phyloP scores from a whole-genome alignment of 30 jellyfish, hydroid and myxozoan genomes.

The Pseudorhiza aurosa region DNA sequence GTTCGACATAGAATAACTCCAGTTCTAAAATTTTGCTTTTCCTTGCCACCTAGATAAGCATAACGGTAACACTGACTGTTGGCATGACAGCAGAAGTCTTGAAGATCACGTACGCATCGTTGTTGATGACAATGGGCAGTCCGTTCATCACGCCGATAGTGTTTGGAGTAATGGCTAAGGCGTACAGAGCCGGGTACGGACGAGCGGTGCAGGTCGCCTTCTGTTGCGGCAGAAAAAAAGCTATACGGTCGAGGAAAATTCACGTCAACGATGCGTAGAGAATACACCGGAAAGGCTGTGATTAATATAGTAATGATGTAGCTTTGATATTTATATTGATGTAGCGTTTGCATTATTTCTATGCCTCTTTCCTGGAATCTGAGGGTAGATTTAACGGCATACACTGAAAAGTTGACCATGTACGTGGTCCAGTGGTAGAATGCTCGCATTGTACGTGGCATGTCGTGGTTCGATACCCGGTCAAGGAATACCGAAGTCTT shows the following conservation, averaged over 20 bases:
- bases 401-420: no score
- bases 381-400: no score
- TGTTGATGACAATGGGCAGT: conserved; percentile 64
- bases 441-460: no score
- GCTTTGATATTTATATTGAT: no score
- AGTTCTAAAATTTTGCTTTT: neutral
- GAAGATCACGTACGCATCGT: conserved; percentile 41
- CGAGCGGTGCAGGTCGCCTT: conserved; percentile 3
- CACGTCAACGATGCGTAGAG: conserved; percentile 8
- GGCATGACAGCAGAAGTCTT: conserved; percentile 48
- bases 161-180: conserved; percentile 84
- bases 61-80: conserved; percentile 44
- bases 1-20: no score
- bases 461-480: no score
- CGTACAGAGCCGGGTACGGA: conserved; percentile 63
- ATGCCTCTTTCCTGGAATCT: no score
- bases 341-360: no score
- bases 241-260: neutral
- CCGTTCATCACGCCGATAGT: conserved; percentile 81
- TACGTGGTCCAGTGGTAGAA: no score
- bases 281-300: no score
- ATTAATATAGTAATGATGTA: no score
- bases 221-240: conserved; percentile 8
- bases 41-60: conserved; percentile 51
- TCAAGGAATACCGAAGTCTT: no score